A percentile compares a stretch with the other conserved stretches of the same genome.
phyloP scores from a whole-genome alignment of 2,888 invertebrate species.

The Melitaea athalia region DNA sequence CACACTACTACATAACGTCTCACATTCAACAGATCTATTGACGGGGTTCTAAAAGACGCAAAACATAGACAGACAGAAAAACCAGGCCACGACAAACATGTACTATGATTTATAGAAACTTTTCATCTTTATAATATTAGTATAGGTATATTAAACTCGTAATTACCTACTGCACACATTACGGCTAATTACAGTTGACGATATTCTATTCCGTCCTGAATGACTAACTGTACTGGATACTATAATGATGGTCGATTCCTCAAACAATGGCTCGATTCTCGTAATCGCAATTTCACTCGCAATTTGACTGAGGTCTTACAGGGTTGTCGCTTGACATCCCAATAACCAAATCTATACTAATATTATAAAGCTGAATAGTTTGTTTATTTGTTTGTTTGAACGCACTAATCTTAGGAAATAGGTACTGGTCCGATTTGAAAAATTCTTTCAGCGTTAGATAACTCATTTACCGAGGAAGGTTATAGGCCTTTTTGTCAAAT shows the following conservation, averaged over 20 bases:
- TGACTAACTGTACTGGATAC: constrained; percentile 37
- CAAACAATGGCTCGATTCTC: constrained; percentile 43
- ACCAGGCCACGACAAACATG: too few species aligned
- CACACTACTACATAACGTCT: too few species aligned
- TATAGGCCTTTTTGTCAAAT: too few species aligned
- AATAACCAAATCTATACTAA: neutral
- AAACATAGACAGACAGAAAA: too few species aligned
- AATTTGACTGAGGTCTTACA: constrained; percentile 47
- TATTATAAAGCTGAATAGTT: neutral
- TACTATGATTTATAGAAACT: neutral
- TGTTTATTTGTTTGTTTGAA: too few species aligned
- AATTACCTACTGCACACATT: constrained; percentile 28
- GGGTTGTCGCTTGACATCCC: constrained; percentile 41
- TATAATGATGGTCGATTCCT: constrained; percentile 40
- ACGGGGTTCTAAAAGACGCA: too few species aligned
- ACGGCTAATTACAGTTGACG: constrained; percentile 15
- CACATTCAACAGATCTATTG: too few species aligned
- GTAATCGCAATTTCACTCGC: constrained; percentile 50
- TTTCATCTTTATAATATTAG: neutral
- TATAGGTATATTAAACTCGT: neutral
- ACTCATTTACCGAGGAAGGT: too few species aligned
- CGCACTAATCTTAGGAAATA: too few species aligned
- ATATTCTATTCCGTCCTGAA: constrained; percentile 24
- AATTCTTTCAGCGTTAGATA: too few species aligned
- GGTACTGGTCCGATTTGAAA: too few species aligned